phyloP scores from a whole-genome alignment of 2,888 invertebrate species.

The Lepidochrysops patricia region DNA sequence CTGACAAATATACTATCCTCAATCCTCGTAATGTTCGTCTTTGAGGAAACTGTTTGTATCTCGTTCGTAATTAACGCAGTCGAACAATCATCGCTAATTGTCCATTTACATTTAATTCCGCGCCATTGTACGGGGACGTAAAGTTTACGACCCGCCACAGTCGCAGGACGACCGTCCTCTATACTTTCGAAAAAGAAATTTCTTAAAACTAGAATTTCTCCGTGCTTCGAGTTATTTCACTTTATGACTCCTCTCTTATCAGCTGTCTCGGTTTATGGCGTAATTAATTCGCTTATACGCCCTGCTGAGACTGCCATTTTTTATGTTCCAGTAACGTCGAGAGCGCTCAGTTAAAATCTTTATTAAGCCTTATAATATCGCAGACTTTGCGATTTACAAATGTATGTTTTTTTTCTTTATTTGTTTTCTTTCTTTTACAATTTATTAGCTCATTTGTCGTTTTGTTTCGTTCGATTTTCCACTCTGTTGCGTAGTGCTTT shows the following conservation, averaged over 20 bases:
- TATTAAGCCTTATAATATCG: conserved; percentile 14
- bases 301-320: conserved; percentile 26
- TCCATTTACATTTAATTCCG: conserved; percentile 28
- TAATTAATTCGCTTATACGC: conserved; percentile 31
- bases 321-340: conserved; percentile 22
- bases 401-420: neutral
- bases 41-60: neutral
- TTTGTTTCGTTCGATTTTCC: neutral
- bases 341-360: conserved; percentile 20
- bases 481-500: conserved; percentile 9
- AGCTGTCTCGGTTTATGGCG: conserved; percentile 34
- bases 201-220: conserved; percentile 39
- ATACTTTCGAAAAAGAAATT: conserved; percentile 59
- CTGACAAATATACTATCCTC: neutral
- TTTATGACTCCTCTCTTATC: conserved; percentile 34
- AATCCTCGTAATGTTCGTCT: neutral
- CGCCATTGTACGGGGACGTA: conserved; percentile 55
- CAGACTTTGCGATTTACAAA: conserved; percentile 12
- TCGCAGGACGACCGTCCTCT: conserved; percentile 53
- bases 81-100: conserved; percentile 27
- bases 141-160: conserved; percentile 60
- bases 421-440: conserved; percentile 1
- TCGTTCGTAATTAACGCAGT: conserved; percentile 25
- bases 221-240: conserved; percentile 27
- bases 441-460: neutral